Evolutionary conservation across 2,888 invertebrate genomes (phyloP).

Genomic region (Eupithecia subfuscata): DNA sequence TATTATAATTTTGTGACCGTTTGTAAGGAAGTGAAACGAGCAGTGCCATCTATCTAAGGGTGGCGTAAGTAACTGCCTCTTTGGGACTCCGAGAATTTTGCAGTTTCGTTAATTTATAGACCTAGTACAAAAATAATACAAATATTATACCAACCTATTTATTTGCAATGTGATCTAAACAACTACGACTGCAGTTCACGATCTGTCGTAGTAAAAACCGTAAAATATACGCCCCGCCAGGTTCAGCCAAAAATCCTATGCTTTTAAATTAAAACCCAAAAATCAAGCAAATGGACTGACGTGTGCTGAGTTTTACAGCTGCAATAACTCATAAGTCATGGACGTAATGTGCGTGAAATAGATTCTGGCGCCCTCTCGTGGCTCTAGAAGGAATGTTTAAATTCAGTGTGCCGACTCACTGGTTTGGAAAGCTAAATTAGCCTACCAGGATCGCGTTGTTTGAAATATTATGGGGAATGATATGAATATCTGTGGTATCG

Average conservation of each 20-base stretch:
- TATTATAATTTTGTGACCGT: background rate
- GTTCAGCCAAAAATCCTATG: background rate
- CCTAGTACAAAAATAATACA: background rate
- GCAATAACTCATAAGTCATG: slow-evolving; percentile 77
- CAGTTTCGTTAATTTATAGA: background rate
- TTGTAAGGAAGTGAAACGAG: background rate
- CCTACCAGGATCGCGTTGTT: slow-evolving; percentile 65
- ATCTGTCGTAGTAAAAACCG: background rate
- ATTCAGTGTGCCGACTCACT: slow-evolving; percentile 61
- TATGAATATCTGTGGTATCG: slow-evolving; percentile 54
- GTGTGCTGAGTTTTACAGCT: slow-evolving; percentile 77
- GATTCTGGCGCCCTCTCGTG: slow-evolving; percentile 69
- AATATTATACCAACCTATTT: background rate
- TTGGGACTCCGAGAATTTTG: background rate
- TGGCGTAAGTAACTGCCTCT: background rate
- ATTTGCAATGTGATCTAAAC: background rate
- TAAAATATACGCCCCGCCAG: background rate
- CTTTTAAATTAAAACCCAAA: slow-evolving; percentile 48
- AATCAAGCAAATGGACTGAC: slow-evolving; percentile 71
- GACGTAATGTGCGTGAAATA: slow-evolving; percentile 79
- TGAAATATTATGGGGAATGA: slow-evolving; percentile 67
- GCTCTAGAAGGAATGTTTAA: slow-evolving; percentile 71
- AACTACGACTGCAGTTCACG: background rate
- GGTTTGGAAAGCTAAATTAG: slow-evolving; percentile 72
- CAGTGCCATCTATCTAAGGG: slow-evolving; percentile 26